Percentiles rank a stretch among this genome's conserved stretches.
Conservation (phyloP, 2,888 invertebrate species). For the Cremastinae sp. region DNA sequence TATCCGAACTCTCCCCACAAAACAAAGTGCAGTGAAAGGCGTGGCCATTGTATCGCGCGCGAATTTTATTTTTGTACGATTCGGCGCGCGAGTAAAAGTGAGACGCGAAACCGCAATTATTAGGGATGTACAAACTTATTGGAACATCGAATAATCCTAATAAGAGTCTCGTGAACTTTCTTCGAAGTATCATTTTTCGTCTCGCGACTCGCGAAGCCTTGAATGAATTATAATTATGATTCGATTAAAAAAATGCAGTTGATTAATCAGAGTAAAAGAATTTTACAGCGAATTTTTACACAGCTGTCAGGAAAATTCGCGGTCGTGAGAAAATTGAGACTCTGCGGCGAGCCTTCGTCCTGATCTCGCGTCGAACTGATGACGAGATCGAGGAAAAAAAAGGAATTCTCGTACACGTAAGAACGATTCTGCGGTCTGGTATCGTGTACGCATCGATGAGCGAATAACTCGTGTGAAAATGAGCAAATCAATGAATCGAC, state of each 20-base stretch:
- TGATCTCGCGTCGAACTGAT: conserved; percentile 4
- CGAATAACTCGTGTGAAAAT: conserved; percentile 43
- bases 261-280: neutral
- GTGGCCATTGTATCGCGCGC: conserved; percentile 57
- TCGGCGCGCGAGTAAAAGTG: no score
- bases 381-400: neutral
- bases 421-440: conserved; percentile 45
- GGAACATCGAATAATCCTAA: no score
- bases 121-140: no score
- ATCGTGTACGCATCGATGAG: conserved; percentile 31
- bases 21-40: conserved; percentile 57
- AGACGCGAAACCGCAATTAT: no score
- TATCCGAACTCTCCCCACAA: conserved; percentile 41
- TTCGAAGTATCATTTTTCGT: no score
- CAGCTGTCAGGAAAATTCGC: conserved; percentile 13
- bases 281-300: neutral
- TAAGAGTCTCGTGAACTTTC: no score
- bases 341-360: conserved; percentile 16
- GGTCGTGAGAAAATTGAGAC: conserved; percentile 18
- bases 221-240: neutral
- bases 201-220: no score
- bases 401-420: neutral
- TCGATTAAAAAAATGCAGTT: conserved; percentile 17
- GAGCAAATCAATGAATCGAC: conserved; percentile 43
- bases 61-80: neutral